Percentiles rank a stretch among this genome's conserved stretches.
phyloP scores from a whole-genome alignment of 1,140 invertebrate species.

The Chymomyza costata region DNA sequence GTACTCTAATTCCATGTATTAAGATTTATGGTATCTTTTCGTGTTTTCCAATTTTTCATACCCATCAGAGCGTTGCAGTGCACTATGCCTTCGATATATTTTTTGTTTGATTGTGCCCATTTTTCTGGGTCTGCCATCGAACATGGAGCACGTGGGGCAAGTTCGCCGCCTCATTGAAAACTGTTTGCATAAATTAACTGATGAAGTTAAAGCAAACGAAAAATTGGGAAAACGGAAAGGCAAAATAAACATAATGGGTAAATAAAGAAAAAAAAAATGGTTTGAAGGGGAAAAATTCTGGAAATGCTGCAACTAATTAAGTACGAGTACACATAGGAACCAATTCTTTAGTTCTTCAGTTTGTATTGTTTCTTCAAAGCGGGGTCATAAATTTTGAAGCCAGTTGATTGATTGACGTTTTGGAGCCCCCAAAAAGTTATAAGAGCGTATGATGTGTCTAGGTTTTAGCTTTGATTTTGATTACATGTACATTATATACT shows the following conservation, averaged over 20 bases:
- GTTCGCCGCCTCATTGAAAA: constrained; percentile 55
- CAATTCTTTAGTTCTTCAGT: background rate
- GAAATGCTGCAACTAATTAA: constrained; percentile 54
- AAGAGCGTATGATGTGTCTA: too few relatives aligned
- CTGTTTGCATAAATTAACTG: constrained; percentile 66
- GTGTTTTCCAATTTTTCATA: constrained; percentile 36
- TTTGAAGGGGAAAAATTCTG: constrained; percentile 8
- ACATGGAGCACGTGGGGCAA: constrained; percentile 18
- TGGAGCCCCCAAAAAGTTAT: constrained; percentile 5
- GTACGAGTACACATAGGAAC: constrained; percentile 20
- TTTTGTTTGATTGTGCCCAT: too few relatives aligned
- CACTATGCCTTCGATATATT: constrained; percentile 4
- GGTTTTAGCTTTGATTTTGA: too few relatives aligned
- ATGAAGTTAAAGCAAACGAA: constrained; percentile 28
- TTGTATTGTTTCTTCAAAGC: constrained; percentile 24
- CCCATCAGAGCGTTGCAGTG: constrained; percentile 26
- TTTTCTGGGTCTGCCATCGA: constrained; percentile 13
- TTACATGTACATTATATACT: constrained; percentile 4
- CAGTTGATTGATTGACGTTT: constrained; percentile 61
- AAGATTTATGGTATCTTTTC: background rate
- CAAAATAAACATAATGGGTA: constrained; percentile 55
- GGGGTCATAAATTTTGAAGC: constrained; percentile 68
- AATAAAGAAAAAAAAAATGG: constrained; percentile 18
- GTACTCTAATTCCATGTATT: too few relatives aligned
- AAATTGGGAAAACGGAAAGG: constrained; percentile 11